Conservation (phyloP, 2,797 vertebrate species). For the Halcyon leucocephala region DNA sequence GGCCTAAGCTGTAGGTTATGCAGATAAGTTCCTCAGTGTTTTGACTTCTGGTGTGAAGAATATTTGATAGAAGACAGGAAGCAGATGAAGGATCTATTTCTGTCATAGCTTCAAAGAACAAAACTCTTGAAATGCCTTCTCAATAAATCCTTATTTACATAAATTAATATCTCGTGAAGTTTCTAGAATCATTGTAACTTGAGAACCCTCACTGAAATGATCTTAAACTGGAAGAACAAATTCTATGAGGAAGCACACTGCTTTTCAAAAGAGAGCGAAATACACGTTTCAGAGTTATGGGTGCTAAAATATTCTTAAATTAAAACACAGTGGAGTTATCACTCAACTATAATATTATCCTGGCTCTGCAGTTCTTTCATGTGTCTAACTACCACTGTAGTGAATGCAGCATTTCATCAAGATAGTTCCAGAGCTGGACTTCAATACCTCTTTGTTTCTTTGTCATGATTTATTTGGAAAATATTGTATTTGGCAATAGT, state of each 20-base stretch:
- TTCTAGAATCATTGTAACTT: neutral
- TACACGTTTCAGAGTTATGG: neutral
- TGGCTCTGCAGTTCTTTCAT: neutral
- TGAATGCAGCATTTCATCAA: neutral
- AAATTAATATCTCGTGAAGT: neutral
- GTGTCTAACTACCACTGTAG: neutral
- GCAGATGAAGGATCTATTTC: neutral
- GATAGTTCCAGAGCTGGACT: neutral
- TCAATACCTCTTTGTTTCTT: neutral
- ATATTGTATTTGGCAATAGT: neutral
- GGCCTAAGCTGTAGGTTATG: neutral
- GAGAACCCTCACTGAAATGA: neutral
- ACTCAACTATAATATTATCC: neutral
- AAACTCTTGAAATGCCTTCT: constrained; percentile 8
- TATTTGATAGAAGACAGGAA: neutral
- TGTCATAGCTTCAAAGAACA: neutral
- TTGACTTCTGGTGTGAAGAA: neutral
- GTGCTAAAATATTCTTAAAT: neutral
- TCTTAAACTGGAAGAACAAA: neutral
- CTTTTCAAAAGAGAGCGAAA: neutral
- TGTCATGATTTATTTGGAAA: constrained; percentile 2
- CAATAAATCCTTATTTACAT: neutral
- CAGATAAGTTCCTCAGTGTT: neutral
- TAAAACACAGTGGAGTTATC: neutral
- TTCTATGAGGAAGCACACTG: neutral